These are phyloP conservation scores for Sebastes itinus DNA, from an alignment of 2,797 vertebrate genomes.

Conservation along the genomic window DNA sequence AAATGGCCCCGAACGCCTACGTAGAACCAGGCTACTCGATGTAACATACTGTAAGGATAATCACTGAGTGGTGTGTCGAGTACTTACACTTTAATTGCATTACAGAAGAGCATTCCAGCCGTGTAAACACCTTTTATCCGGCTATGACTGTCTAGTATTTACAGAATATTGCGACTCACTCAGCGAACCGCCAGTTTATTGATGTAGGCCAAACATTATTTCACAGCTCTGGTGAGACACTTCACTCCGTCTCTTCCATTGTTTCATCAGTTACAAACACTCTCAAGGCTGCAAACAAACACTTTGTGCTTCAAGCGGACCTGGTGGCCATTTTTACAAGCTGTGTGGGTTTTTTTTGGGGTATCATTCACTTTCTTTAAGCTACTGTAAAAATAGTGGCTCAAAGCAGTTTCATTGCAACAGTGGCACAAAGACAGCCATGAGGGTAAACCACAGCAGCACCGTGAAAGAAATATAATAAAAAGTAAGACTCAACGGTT, in stretches of 20 bases:
- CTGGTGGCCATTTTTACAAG: conserved; percentile 6
- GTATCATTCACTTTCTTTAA: not conserved
- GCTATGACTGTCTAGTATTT: not conserved
- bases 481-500: not conserved
- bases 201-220: conserved; percentile 14
- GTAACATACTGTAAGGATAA: not conserved
- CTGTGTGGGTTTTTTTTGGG: not conserved
- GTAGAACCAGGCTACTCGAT: not conserved
- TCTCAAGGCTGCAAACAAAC: conserved; percentile 35
- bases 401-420: not conserved
- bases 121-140: conserved; percentile 1
- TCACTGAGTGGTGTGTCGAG: not conserved
- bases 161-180: not conserved
- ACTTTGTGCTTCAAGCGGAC: conserved; percentile 9
- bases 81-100: not conserved
- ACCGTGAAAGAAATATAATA: not conserved
- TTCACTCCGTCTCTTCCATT: not conserved
- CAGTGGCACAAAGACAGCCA: not conserved
- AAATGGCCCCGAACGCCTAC: not conserved
- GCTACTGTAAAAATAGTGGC: not conserved
- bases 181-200: conserved; percentile 7
- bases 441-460: not conserved
- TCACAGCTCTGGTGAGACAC: conserved; percentile 22
- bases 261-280: conserved; percentile 24
- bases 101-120: not conserved